Percentiles rank a stretch among this genome's conserved stretches.
Conservation (phyloP, 2,113 vertebrate species). For the Budorcas taxicolor region DNA sequence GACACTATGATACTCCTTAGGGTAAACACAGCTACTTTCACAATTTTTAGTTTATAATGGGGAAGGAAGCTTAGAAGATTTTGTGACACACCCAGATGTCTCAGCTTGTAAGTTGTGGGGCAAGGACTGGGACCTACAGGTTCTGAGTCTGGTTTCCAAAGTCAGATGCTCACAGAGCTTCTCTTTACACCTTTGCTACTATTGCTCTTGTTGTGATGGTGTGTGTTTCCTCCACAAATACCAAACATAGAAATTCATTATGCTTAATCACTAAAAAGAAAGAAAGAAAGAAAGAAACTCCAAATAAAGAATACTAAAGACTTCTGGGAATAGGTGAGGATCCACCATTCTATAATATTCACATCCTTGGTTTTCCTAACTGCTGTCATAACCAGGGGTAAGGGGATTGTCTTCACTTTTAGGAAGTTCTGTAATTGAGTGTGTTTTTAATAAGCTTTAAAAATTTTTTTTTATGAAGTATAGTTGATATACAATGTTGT, state of each 20-base stretch:
- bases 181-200: neutral
- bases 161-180: neutral
- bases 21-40: neutral
- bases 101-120: neutral
- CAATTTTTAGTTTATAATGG: neutral
- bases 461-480: neutral
- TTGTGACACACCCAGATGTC: neutral
- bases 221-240: neutral
- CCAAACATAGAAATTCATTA: neutral
- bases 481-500: neutral
- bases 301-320: neutral
- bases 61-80: neutral
- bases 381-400: neutral
- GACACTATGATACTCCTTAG: neutral
- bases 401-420: neutral
- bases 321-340: neutral
- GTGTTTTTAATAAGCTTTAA: neutral
- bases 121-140: neutral
- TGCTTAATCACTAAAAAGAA: neutral
- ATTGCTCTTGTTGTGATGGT: neutral
- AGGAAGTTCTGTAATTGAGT: neutral
- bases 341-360: neutral
- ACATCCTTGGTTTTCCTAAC: neutral
- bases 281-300: neutral
- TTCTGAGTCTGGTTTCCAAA: neutral